phyloP scores from a whole-genome alignment of 2,888 invertebrate genomes.

The Meteorus cinctellus region DNA sequence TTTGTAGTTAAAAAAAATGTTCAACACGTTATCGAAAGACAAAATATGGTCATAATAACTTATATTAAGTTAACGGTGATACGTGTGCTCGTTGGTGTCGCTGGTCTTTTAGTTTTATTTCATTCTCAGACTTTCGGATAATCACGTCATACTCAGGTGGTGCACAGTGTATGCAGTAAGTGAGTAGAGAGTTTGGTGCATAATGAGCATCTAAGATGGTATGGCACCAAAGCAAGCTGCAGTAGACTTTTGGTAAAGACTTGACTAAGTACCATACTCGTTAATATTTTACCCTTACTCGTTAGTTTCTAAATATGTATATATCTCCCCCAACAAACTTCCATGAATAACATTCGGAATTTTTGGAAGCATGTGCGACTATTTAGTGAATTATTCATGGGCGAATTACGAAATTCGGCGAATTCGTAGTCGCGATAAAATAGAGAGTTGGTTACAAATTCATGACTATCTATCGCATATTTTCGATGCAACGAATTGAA shows the following conservation, averaged over 20 bases:
- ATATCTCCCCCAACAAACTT: background rate
- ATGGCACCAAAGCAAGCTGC: background rate
- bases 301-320: background rate
- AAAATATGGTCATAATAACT: background rate
- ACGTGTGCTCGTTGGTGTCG: background rate
- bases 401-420: background rate
- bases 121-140: background rate
- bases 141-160: slow-evolving; percentile 1
- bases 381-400: background rate
- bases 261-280: slow-evolving; percentile 45
- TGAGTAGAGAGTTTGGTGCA: slow-evolving; percentile 4
- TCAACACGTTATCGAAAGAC: too few species aligned
- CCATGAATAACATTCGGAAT: background rate
- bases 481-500: too few species aligned
- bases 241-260: slow-evolving; percentile 10
- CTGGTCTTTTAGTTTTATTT: background rate
- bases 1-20: too few species aligned
- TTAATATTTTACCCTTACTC: slow-evolving; percentile 42
- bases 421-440: too few species aligned
- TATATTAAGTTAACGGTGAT: background rate
- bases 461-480: too few species aligned
- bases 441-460: too few species aligned
- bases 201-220: background rate
- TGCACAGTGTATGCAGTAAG: background rate
- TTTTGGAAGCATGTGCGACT: background rate